Evolutionary conservation across 2,113 vertebrate genomes (phyloP).

Genomic region (Rhipidura dahli): DNA sequence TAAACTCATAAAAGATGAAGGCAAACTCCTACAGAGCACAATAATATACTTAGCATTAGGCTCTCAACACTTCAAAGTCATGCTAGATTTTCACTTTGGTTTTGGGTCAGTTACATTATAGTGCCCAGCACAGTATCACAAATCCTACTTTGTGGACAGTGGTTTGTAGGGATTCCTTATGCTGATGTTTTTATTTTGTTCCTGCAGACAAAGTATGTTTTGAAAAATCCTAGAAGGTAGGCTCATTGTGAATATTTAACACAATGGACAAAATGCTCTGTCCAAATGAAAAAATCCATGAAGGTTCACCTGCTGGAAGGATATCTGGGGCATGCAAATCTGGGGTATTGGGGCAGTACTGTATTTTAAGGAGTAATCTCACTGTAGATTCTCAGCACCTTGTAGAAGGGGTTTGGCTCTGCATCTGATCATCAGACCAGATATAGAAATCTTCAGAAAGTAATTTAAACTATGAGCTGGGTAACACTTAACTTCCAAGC

Average conservation of each 20-base stretch:
- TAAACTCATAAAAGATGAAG: neutral
- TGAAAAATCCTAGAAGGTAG: neutral
- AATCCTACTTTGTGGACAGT: neutral
- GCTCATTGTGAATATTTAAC: neutral
- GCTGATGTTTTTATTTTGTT: neutral
- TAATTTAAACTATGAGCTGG: neutral
- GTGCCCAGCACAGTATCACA: neutral
- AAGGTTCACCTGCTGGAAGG: neutral
- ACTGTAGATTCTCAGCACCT: neutral
- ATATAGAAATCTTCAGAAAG: neutral
- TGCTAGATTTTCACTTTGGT: neutral
- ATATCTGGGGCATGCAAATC: neutral
- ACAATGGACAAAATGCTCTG: neutral
- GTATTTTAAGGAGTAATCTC: neutral
- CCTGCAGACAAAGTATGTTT: neutral
- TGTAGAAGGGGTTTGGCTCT: neutral
- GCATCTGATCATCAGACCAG: neutral
- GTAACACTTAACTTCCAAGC: neutral
- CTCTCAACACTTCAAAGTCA: neutral
- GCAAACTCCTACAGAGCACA: neutral
- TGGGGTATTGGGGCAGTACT: neutral
- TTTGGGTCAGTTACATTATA: neutral
- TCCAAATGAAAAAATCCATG: neutral
- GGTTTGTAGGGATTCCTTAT: neutral
- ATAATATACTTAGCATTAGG: neutral